Evolutionary conservation across 1,140 invertebrate genomes (phyloP).

Genomic region (Sycophaga agraensis): DNA sequence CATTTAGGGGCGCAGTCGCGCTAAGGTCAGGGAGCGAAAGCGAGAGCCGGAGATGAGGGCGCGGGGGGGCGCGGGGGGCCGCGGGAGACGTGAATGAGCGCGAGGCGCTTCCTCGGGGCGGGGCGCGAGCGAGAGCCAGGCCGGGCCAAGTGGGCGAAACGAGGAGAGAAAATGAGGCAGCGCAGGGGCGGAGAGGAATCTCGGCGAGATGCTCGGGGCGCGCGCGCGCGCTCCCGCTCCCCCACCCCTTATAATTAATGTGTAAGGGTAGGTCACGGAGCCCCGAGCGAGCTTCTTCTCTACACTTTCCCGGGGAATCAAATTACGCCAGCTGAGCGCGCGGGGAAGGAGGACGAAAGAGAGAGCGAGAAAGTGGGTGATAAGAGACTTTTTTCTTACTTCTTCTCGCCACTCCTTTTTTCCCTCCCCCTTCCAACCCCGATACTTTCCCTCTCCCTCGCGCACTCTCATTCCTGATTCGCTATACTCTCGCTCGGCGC

Average conservation of each 20-base stretch:
- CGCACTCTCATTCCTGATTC: slow-evolving; percentile 15
- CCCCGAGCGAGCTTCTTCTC: slow-evolving; percentile 13
- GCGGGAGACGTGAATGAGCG: slow-evolving; percentile 20
- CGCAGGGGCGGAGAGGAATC: slow-evolving; percentile 18
- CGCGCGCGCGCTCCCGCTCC: slow-evolving; percentile 37
- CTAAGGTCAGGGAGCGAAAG: slow-evolving; percentile 30
- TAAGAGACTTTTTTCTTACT: slow-evolving; percentile 27
- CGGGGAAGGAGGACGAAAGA: slow-evolving; percentile 20
- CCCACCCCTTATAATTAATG: slow-evolving; percentile 59
- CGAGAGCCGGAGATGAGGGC: slow-evolving; percentile 21
- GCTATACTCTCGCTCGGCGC: slow-evolving; percentile 20
- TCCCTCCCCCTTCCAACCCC: neutral
- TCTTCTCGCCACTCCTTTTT: neutral
- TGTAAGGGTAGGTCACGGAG: slow-evolving; percentile 55
- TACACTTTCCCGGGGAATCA: slow-evolving; percentile 22
- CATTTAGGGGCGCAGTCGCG: slow-evolving; percentile 24
- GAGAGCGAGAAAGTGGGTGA: slow-evolving; percentile 29
- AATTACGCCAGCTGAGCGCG: slow-evolving; percentile 30
- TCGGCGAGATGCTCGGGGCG: too few relatives aligned
- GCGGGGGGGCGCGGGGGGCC: slow-evolving; percentile 15
- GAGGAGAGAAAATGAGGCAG: slow-evolving; percentile 21
- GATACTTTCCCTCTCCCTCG: neutral
- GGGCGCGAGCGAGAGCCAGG: slow-evolving; percentile 19
- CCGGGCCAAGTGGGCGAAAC: slow-evolving; percentile 4
- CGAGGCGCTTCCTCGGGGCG: neutral